A percentile compares a stretch with the other conserved stretches of the same genome.
Conservation (phyloP, 2,113 vertebrate species). For the Drymodes brunneopygia region DNA sequence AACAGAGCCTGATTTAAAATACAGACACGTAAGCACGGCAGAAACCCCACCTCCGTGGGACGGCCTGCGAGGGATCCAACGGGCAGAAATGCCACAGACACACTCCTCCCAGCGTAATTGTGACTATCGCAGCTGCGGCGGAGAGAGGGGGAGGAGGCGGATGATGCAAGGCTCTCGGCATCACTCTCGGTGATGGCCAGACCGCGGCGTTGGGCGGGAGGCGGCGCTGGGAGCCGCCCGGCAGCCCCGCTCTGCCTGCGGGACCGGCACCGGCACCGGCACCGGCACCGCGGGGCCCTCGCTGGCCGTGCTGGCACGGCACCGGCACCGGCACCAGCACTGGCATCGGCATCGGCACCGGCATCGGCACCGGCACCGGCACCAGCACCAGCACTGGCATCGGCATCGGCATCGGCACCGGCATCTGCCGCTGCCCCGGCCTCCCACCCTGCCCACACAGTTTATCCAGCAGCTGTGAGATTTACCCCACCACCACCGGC, state of each 20-base stretch:
- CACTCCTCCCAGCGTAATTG: conserved; percentile 13
- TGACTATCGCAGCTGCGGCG: neutral
- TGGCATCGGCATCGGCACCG: too few relatives aligned
- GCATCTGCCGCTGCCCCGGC: neutral
- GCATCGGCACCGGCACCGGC: neutral
- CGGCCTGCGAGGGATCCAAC: neutral
- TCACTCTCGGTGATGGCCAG: fast-evolving
- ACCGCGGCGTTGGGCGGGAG: neutral
- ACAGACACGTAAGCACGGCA: conserved; percentile 36
- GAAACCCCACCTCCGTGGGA: conserved; percentile 12
- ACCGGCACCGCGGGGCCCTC: neutral
- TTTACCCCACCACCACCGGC: neutral
- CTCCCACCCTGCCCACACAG: neutral
- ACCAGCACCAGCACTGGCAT: too few relatives aligned
- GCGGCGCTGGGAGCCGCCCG: neutral
- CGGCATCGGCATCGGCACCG: neutral
- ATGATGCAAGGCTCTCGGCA: conserved; percentile 49
- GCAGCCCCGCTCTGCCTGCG: neutral
- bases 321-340: neutral
- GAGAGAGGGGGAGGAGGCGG: neutral
- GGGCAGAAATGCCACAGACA: neutral
- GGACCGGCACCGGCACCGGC: neutral
- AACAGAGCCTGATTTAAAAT: neutral
- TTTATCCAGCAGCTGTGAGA: neutral
- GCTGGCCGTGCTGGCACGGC: too few relatives aligned